Base-by-base conservation (phyloP, 2,797 vertebrate genomes). In the Artibeus lituratus region DNA sequence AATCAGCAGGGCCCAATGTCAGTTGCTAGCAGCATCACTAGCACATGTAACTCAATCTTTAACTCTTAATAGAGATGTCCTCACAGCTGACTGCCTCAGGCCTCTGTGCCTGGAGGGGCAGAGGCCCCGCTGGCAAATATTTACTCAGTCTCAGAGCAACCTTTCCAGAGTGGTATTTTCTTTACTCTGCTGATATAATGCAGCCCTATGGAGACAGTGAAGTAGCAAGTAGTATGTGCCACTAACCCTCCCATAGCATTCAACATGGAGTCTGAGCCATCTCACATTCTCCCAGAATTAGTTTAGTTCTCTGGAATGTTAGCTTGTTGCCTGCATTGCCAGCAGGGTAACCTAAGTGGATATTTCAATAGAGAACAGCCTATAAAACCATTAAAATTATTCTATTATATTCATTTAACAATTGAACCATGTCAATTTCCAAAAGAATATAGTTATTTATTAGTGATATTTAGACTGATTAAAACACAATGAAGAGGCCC, bases 91-190 rank as follows among this genome's bases (percentile, higher is more conserved):
- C 73, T 10, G n/a, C 72, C 80, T 90, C 57, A 69, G 80, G 87
- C 77, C 67, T 67, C 51, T 67, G 47, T 65, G 55, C 77, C 87
- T 69, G 29, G 1, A 91, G 37, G 70, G 49, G 42, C 42, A 4
- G 14, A 74, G 39, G 76, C 47, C 37, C 49, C 57, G 49, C 37
- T 74, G 42, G 62, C 90, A 96, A 94, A 84, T 92, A 90, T 47
- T 94, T 91, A 96, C 55, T 91, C 37, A 70, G 39, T 44, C 73
- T 90, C 91, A 55, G 49, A 96, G 59, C 76, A 57, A 77, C 51
- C 70, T 67, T 94, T 87, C 42, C 67, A 84, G 65, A 81, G 32
- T 39, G 12, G 29, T 39, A 62, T 55, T 86, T 94, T 77, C 80
- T 95, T 97, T 77, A 35, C 42, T 84, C 57, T 74, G 26, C 51